Percentiles rank a stretch among this genome's conserved stretches.
These are phyloP conservation scores for Zhuqinia jingwanae DNA, from an alignment of 2,888 invertebrate genomes.

Conservation along the genomic window DNA sequence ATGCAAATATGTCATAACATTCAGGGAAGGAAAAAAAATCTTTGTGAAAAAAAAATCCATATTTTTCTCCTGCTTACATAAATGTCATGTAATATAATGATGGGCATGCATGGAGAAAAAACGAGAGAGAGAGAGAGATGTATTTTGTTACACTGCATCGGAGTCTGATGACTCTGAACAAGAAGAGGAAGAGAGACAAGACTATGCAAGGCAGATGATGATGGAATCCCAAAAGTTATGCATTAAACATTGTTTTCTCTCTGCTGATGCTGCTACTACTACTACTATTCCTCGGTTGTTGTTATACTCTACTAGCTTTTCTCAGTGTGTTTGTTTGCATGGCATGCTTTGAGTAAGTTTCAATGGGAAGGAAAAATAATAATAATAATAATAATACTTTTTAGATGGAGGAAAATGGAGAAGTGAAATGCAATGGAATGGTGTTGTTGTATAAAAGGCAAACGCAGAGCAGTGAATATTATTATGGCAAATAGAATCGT, in stretches of 20 bases:
- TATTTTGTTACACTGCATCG: conserved; percentile 69
- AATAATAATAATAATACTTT: conserved; percentile 44
- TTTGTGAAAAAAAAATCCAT: conserved; percentile 27
- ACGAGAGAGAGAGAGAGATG: background rate
- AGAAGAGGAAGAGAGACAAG: background rate
- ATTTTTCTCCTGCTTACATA: background rate
- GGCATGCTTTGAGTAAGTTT: conserved; percentile 65
- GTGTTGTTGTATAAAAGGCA: conserved; percentile 1
- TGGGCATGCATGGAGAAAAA: conserved; percentile 13
- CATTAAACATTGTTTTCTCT: conserved; percentile 54
- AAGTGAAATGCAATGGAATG: conserved; percentile 42
- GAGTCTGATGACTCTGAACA: conserved; percentile 43
- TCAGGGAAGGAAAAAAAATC: conserved; percentile 5
- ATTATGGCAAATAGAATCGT: conserved; percentile 40
- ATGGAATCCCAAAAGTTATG: conserved; percentile 51
- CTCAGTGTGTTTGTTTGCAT: conserved; percentile 14
- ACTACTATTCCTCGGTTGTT: background rate
- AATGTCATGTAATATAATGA: background rate
- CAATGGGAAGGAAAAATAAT: conserved; percentile 71
- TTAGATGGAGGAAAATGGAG: conserved; percentile 19
- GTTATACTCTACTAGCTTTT: background rate
- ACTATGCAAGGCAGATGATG: conserved; percentile 13
- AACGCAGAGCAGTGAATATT: background rate
- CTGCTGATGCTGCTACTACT: too few relatives aligned
- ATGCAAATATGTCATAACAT: conserved; percentile 62